These are phyloP conservation scores for Spodoptera frugiperda DNA, from an alignment of 1,140 invertebrate species.

Conservation along the genomic window DNA sequence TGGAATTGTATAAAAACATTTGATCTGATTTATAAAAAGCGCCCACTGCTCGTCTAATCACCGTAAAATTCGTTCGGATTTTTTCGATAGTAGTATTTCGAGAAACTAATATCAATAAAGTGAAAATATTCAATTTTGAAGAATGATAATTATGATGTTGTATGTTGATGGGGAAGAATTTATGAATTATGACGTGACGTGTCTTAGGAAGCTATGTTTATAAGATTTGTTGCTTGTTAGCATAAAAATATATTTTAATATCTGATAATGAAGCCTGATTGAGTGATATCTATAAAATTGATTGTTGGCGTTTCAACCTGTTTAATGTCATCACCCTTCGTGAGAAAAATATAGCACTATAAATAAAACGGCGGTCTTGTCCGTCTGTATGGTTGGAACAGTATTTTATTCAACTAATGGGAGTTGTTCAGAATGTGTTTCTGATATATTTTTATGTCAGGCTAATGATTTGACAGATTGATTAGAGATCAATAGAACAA, in stretches of 20 bases:
- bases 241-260: constrained; percentile 46
- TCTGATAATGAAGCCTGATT: constrained; percentile 46
- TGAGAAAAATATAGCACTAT: constrained; percentile 33
- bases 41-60: constrained; percentile 48
- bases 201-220: constrained; percentile 40
- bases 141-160: constrained; percentile 44
- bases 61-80: constrained; percentile 50
- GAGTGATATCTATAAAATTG: constrained; percentile 47
- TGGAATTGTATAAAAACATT: constrained; percentile 62
- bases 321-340: constrained; percentile 41
- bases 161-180: constrained; percentile 27
- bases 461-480: constrained; percentile 9
- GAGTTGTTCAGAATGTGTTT: background rate
- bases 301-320: constrained; percentile 33
- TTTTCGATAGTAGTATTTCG: constrained; percentile 32
- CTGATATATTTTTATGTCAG: constrained; percentile 1
- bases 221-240: constrained; percentile 46
- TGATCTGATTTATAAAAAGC: constrained; percentile 59
- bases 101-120: constrained; percentile 49
- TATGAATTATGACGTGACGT: constrained; percentile 34
- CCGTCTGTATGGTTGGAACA: constrained; percentile 11
- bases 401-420: constrained; percentile 12
- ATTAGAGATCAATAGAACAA: constrained; percentile 4
- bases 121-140: constrained; percentile 49
- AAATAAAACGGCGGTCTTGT: background rate